Conservation (phyloP, 2,797 vertebrate genomes). For the Bradypus variegatus region DNA sequence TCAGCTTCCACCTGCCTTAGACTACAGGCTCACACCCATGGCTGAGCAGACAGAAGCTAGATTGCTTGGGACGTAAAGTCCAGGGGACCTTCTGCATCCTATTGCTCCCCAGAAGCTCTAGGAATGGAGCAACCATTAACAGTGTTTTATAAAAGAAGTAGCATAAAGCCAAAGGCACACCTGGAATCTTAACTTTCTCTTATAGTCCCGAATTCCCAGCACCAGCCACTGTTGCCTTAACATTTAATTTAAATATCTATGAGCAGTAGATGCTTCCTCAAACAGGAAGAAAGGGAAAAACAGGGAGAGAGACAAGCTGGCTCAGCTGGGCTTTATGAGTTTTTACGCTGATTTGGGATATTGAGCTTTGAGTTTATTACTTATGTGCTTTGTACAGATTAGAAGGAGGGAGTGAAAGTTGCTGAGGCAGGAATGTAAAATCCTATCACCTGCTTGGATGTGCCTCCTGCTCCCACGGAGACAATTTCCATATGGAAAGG, state of each 20-base stretch:
- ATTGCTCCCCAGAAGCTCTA: background rate
- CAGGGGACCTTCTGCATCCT: too few relatives aligned
- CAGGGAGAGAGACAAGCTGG: background rate
- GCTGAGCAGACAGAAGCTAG: too few relatives aligned
- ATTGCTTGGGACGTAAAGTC: fast-evolving
- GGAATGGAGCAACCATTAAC: fast-evolving
- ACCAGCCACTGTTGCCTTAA: background rate
- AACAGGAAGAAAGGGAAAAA: background rate
- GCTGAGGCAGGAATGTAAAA: background rate
- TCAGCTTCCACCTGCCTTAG: background rate
- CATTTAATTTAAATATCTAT: background rate
- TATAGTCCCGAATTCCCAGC: background rate
- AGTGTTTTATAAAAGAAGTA: fast-evolving
- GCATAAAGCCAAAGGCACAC: background rate
- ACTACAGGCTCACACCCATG: fast-evolving
- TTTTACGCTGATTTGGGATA: fast-evolving
- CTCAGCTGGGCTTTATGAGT: background rate
- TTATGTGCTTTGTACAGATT: background rate
- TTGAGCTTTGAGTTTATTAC: background rate
- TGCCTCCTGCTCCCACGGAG: background rate
- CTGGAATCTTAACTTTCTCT: too few relatives aligned
- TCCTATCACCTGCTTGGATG: background rate
- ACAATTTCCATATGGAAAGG: background rate
- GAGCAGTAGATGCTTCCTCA: background rate
- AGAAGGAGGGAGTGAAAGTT: background rate